Evolutionary conservation across 2,888 invertebrate genomes (phyloP), one percentile per base, ranked within the genome.

Genomic region (Lasioglossum oenotherae): DNA sequence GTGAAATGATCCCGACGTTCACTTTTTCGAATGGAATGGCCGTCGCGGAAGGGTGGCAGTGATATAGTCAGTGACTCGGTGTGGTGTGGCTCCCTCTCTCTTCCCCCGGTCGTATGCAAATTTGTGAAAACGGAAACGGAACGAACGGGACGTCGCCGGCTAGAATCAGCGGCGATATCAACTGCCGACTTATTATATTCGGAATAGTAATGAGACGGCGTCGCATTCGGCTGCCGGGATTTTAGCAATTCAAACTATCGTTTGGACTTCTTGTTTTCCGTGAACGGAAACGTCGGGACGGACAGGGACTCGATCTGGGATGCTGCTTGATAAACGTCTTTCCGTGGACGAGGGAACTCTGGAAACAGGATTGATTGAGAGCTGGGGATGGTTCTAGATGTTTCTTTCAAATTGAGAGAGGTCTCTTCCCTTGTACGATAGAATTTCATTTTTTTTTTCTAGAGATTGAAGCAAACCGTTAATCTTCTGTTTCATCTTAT

Each of bases 231-330:
- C 31, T 64, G 60, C 60, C 67, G 71, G 74, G 86, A 69, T 82
- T 88, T 91, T 92, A 92, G 91, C 91, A 92, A 91, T 92, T 92
- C 92, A 90, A 92, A 91, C 89, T 91, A 88, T 87, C 91, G 77
- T 88, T 88, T 81, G 77, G 80, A 80, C 81, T 88, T 60, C 38
- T 77, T 82, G 81, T 84, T 83, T 88, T 81, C 81, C 31, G 44
- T 46, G n/a, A 23, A 27, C 57, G 60, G 64, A 44, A 49, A 5
- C 57, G 35, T 19, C 23, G 27, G 10, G 49, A 60, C 14, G 73
- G 53, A 53, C 53, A 53, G 53, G 53, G 10, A 35, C 31, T 23
- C 23, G 69, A 67, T 67, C 69, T 31, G 67, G 38, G 23, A 69
- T 71, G 71, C 72, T 60, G 71, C 44, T 73, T n/a, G 81, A 72